These are phyloP conservation scores for Eudyptes chrysolophus DNA, from an alignment of 2,113 vertebrate species.

Conservation along the genomic window DNA sequence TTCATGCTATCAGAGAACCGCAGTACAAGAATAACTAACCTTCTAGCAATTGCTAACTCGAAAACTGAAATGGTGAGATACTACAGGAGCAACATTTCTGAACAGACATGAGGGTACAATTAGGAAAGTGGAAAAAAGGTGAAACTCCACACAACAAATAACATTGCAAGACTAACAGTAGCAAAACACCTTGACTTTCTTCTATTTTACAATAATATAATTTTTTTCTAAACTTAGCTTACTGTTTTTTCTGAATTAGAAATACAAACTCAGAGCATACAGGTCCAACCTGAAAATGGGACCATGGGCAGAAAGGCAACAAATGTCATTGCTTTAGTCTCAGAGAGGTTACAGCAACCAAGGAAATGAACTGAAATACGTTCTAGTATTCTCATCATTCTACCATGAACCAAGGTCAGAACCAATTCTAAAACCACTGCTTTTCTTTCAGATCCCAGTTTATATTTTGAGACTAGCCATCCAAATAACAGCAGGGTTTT, in stretches of 20 bases:
- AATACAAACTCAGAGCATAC: not conserved
- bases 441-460: not conserved
- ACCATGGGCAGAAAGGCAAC: not conserved
- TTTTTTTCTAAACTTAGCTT: not conserved
- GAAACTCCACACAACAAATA: not conserved
- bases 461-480: not conserved
- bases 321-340: not conserved
- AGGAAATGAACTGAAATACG: not conserved
- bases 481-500: not conserved
- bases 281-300: not conserved
- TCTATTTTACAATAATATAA: not conserved
- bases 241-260: not conserved
- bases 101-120: not conserved
- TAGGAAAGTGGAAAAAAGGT: not conserved
- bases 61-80: not conserved
- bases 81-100: not conserved
- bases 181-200: not conserved
- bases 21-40: not conserved
- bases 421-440: not conserved
- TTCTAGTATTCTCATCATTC: not conserved
- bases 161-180: not conserved
- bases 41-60: not conserved
- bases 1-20: not conserved
- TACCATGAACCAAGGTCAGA: not conserved
- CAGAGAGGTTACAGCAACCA: not conserved